Evolutionary conservation across 1,140 invertebrate genomes (phyloP).

Genomic region (Temnothorax curvispinosus): DNA sequence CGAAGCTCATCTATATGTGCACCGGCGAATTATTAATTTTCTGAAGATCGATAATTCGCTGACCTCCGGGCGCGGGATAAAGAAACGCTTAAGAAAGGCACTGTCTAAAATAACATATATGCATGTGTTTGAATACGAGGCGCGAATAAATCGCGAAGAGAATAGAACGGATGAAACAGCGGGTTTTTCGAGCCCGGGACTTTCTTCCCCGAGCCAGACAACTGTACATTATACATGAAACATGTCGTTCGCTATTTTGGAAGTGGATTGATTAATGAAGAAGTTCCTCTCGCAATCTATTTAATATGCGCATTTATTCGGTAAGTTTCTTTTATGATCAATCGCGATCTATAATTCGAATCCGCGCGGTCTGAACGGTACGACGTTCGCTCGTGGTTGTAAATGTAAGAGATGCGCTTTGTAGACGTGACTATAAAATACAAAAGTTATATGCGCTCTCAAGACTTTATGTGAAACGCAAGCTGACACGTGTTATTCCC

Average conservation of each 20-base stretch:
- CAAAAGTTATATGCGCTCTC: not conserved
- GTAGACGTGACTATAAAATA: not conserved
- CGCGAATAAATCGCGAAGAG: not conserved
- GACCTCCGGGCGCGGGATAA: not conserved
- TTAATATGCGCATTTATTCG: not conserved
- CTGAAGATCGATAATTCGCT: constrained; percentile 18
- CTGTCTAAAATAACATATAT: constrained; percentile 7
- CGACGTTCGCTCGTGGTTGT: not conserved
- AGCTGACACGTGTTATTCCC: not conserved
- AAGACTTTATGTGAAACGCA: not conserved
- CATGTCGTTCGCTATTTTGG: not conserved
- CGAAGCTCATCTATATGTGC: not conserved
- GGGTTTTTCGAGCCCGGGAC: not conserved
- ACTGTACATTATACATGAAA: not conserved
- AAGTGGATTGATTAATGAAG: not conserved
- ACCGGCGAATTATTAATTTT: constrained; percentile 19
- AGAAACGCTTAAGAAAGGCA: not conserved
- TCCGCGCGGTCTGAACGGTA: too few species aligned
- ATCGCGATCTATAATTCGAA: constrained; percentile 14
- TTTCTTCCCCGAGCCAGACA: not conserved
- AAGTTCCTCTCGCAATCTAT: not conserved
- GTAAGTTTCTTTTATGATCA: not conserved
- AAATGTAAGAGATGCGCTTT: not conserved
- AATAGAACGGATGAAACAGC: constrained; percentile 1
- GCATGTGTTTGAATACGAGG: not conserved